Evolutionary conservation across 1,140 invertebrate species (phyloP).

Genomic region (Lerema accius): DNA sequence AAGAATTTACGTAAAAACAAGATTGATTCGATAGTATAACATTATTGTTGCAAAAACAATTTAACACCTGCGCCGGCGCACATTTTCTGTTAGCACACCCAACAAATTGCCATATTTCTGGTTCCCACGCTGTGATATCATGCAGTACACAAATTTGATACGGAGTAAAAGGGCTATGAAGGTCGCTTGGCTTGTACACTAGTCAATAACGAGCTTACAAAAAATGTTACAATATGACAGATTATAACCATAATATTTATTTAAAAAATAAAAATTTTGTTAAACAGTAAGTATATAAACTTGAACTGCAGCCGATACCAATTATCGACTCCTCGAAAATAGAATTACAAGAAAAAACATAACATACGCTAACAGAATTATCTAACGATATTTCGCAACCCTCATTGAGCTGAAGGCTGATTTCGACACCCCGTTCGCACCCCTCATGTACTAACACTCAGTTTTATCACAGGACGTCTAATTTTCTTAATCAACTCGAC

Average conservation of each 20-base stretch:
- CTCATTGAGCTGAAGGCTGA: slow-evolving; percentile 64
- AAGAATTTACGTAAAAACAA: slow-evolving; percentile 1
- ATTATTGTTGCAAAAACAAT: not conserved
- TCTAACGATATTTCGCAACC: slow-evolving; percentile 64
- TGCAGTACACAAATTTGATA: slow-evolving; percentile 15
- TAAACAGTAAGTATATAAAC: slow-evolving; percentile 30
- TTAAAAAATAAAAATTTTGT: slow-evolving; percentile 21
- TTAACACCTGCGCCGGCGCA: slow-evolving; percentile 20
- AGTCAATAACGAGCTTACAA: not conserved
- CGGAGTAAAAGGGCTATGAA: slow-evolving; percentile 26
- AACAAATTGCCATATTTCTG: slow-evolving; percentile 22
- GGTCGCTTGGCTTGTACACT: slow-evolving; percentile 7
- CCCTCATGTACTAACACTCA: slow-evolving; percentile 42
- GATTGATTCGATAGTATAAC: not conserved
- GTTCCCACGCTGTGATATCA: slow-evolving; percentile 29
- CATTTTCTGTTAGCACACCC: slow-evolving; percentile 21
- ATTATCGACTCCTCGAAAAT: slow-evolving; percentile 63
- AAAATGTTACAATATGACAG: slow-evolving; percentile 5
- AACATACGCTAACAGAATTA: slow-evolving; percentile 72
- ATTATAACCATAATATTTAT: slow-evolving; percentile 21
- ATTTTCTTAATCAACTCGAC: slow-evolving; percentile 54
- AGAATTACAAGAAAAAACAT: slow-evolving; percentile 60
- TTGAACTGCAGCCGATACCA: slow-evolving; percentile 52
- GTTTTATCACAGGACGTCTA: slow-evolving; percentile 61
- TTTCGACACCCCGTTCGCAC: slow-evolving; percentile 71